Evolutionary conservation across 1,140 invertebrate genomes (phyloP).

Genomic region (Melitaea cinxia): DNA sequence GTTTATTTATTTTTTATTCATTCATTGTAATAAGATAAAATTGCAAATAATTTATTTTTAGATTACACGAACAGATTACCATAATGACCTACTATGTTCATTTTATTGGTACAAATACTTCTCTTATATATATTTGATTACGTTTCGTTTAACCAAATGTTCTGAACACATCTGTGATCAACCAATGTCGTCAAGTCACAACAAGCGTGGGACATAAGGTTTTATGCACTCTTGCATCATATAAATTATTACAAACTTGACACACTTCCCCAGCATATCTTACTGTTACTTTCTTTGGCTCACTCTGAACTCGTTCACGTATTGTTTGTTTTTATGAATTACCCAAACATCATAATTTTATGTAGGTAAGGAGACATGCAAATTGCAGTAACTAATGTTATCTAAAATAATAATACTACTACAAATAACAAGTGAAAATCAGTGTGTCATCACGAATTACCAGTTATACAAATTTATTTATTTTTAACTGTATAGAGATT

Average conservation of each 20-base stretch:
- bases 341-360: not conserved
- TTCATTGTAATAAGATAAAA: too few relatives aligned
- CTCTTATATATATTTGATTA: not conserved
- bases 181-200: conserved; percentile 42
- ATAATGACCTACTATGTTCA: too few relatives aligned
- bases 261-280: conserved; percentile 46
- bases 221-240: conserved; percentile 45
- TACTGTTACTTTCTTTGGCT: conserved; percentile 42
- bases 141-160: not conserved
- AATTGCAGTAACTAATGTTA: not conserved
- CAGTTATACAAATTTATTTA: too few relatives aligned
- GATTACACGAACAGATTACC: too few relatives aligned
- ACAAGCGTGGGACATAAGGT: conserved; percentile 35
- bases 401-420: too few relatives aligned
- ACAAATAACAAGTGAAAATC: too few relatives aligned
- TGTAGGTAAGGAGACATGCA: not conserved
- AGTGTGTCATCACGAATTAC: too few relatives aligned
- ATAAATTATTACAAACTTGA: conserved; percentile 55
- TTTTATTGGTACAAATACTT: not conserved
- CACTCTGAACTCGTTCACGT: conserved; percentile 24
- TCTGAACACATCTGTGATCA: conserved; percentile 9
- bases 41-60: too few relatives aligned
- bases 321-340: not conserved
- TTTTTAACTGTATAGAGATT: too few relatives aligned
- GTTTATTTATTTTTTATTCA: too few relatives aligned